These are phyloP conservation scores for Chaetophractus vellerosus DNA, from an alignment of 2,797 vertebrate genomes.

Conservation along the genomic window DNA sequence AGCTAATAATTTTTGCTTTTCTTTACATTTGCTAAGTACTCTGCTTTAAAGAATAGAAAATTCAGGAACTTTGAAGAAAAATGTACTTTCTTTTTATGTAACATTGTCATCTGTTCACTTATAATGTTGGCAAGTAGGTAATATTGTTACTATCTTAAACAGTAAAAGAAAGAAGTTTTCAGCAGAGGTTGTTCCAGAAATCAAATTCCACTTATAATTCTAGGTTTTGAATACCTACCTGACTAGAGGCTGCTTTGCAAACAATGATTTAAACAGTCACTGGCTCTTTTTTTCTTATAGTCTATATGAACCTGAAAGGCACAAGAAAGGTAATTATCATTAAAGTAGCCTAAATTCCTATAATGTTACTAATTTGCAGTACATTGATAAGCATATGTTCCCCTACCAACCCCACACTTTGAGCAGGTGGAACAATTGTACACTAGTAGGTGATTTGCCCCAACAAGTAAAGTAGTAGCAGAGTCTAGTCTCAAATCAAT, in stretches of 20 bases:
- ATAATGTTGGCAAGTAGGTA: background rate
- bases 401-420: background rate
- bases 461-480: background rate
- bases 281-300: background rate
- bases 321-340: background rate
- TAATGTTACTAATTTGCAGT: background rate
- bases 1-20: slow-evolving; percentile 51
- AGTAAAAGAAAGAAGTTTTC: background rate
- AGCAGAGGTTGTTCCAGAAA: background rate
- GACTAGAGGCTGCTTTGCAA: background rate
- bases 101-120: background rate
- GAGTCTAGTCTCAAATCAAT: background rate
- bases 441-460: background rate
- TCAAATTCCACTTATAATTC: background rate
- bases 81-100: slow-evolving; percentile 65
- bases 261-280: background rate
- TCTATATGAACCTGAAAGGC: background rate
- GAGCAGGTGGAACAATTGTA: background rate
- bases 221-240: slow-evolving; percentile 1
- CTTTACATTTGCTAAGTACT: slow-evolving; percentile 41
- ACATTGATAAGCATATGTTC: background rate
- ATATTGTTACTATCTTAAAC: slow-evolving; percentile 39
- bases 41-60: slow-evolving; percentile 54
- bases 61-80: slow-evolving; percentile 45
- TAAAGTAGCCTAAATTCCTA: background rate